These are phyloP conservation scores for Strigamia maritima DNA, from an alignment of 2,888 invertebrate genomes.

Conservation along the genomic window DNA sequence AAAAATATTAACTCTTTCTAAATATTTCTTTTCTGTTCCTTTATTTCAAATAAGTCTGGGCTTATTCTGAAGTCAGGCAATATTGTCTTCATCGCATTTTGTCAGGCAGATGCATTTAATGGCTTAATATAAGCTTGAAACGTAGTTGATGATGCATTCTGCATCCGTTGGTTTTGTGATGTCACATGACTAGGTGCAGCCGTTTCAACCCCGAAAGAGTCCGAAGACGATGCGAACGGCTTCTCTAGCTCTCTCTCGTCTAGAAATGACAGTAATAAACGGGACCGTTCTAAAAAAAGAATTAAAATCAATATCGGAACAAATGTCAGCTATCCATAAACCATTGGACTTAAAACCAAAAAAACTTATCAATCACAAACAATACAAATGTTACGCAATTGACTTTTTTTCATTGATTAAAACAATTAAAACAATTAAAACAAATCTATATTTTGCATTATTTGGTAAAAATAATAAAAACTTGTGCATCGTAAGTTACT, in stretches of 20 bases:
- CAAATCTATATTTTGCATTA: not conserved
- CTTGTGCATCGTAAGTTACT: no score
- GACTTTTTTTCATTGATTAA: not conserved
- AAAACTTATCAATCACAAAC: not conserved
- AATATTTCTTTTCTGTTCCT: not conserved
- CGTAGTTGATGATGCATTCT: not conserved
- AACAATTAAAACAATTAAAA: not conserved
- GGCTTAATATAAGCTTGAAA: not conserved
- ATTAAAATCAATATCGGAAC: not conserved
- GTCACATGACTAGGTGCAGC: conserved; percentile 6
- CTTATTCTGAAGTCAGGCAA: not conserved
- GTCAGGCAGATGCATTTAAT: not conserved
- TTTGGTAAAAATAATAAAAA: no score
- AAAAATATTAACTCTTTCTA: not conserved
- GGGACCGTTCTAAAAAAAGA: conserved; percentile 28
- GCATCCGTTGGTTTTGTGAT: not conserved
- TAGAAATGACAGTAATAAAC: conserved; percentile 26
- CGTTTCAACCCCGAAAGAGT: not conserved
- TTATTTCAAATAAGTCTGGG: not conserved
- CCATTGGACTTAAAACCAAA: not conserved
- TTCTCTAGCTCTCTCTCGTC: conserved; percentile 35
- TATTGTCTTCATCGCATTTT: not conserved
- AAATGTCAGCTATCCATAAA: not conserved
- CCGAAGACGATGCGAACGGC: not conserved
- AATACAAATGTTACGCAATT: not conserved